phyloP scores from a whole-genome alignment of 2,888 invertebrate genomes.

The Apoderus coryli region DNA sequence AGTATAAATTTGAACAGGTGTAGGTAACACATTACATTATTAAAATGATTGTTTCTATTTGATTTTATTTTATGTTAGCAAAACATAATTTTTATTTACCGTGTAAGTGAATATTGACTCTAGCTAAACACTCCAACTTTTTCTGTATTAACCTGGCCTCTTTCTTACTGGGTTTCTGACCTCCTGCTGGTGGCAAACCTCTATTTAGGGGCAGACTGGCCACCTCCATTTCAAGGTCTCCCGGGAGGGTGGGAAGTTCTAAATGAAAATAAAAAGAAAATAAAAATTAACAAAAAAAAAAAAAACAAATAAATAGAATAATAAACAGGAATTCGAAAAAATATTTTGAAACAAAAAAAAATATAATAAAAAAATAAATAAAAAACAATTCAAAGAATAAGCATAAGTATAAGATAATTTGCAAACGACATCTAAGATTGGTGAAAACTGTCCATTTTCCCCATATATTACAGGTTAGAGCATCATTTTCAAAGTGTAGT shows the following conservation, averaged over 20 bases:
- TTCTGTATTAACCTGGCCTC: constrained; percentile 54
- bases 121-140: constrained; percentile 58
- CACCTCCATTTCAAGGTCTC: constrained; percentile 39
- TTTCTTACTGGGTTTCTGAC: constrained; percentile 45
- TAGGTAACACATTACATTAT: no score
- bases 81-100: no score
- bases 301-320: no score
- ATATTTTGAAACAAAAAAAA: constrained; percentile 4
- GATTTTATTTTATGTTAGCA: no score
- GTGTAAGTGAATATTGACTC: constrained; percentile 71
- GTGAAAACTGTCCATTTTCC: no score
- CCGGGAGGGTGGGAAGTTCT: constrained; percentile 42
- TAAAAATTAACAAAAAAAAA: constrained; percentile 19
- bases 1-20: no score
- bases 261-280: constrained; percentile 22
- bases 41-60: no score
- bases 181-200: constrained; percentile 37
- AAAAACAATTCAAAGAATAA: no score
- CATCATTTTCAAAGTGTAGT: no score
- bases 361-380: constrained; percentile 1
- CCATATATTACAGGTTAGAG: no score
- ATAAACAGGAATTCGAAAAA: constrained; percentile 11
- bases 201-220: constrained; percentile 34
- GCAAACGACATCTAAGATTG: no score
- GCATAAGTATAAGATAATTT: no score